These are phyloP conservation scores for Piliocolobus tephrosceles DNA, from an alignment of 2,113 vertebrate species.

Conservation along the genomic window DNA sequence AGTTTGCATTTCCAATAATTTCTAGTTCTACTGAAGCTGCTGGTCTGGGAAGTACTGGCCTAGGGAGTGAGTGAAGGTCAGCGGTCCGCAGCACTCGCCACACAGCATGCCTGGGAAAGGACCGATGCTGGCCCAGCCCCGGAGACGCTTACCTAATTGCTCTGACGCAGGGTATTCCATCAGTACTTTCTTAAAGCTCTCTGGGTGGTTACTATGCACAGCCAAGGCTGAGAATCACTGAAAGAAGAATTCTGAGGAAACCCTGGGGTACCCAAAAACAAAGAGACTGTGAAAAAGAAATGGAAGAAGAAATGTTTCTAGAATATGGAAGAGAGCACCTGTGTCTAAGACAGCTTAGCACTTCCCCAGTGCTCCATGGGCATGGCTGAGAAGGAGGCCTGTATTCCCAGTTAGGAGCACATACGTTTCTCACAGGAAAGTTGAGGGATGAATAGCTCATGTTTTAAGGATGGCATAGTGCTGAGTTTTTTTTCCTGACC, in stretches of 20 bases:
- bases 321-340: not conserved
- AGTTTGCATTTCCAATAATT: not conserved
- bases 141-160: not conserved
- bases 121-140: rapidly evolving
- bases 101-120: not conserved
- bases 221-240: not conserved
- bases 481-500: not conserved
- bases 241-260: not conserved
- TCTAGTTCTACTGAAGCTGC: not conserved
- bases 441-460: not conserved
- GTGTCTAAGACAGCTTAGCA: not conserved
- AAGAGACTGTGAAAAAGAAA: not conserved
- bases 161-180: not conserved
- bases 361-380: rapidly evolving
- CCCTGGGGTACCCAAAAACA: no score
- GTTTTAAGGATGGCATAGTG: not conserved
- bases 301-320: not conserved
- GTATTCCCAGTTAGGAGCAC: rapidly evolving
- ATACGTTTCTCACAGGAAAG: not conserved
- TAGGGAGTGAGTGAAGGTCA: not conserved
- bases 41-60: not conserved
- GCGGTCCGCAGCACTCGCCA: not conserved
- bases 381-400: not conserved
- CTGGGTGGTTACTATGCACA: not conserved
- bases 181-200: not conserved